Evolutionary conservation across 2,888 invertebrate genomes (phyloP), one percentile per base, ranked within the genome.

Genomic region (Corythucha ciliata): DNA sequence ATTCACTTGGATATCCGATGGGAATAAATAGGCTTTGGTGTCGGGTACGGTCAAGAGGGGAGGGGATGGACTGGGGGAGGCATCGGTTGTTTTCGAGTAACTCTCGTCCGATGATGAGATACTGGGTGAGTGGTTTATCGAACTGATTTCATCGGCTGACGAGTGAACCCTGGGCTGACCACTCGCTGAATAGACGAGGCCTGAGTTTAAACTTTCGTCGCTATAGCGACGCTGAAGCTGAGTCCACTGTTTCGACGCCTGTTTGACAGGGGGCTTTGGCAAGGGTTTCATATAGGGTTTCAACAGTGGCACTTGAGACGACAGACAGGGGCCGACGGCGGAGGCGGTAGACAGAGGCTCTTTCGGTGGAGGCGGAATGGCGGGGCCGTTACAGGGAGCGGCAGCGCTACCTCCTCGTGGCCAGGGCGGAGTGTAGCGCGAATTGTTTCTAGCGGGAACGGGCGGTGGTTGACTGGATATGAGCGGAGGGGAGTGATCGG

Each of bases 91-190:
- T 60, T 85, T 76, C 34, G 84, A 83, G 64, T 83, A 86, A 67
- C 85, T 85, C 68, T 87, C 87, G 64, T 87, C 86, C 0, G 86
- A 87, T 48, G 86, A 86, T 26, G 59, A 84, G 57, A 86, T 79
- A 64, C 83, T 84, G 1, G 86, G 84, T 6, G 85, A 85, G 61
- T 84, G 80, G 47, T 85, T 85, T 8, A 85, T 71, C 0, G 85
- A 85, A 63, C 84, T 85, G 22, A 86, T 76, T 67, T 87, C 87
- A 65, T 87, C 85, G 1, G 85, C 86, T 2, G 85, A 87, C 5
- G 86, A 85, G 64, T 82, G 81, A 3, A 79, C 79, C 32, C 80
- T 69, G 25, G 39, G 16, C 77, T 41, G 48, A 12, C 36, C 53
- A 42, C 25, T 52, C 22, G 7, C 37, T 6, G 44, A 42, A 26